Evolutionary conservation across 2,888 invertebrate genomes (phyloP), one percentile per base, ranked within the genome.

Genomic region (Eurytoma adleriae): DNA sequence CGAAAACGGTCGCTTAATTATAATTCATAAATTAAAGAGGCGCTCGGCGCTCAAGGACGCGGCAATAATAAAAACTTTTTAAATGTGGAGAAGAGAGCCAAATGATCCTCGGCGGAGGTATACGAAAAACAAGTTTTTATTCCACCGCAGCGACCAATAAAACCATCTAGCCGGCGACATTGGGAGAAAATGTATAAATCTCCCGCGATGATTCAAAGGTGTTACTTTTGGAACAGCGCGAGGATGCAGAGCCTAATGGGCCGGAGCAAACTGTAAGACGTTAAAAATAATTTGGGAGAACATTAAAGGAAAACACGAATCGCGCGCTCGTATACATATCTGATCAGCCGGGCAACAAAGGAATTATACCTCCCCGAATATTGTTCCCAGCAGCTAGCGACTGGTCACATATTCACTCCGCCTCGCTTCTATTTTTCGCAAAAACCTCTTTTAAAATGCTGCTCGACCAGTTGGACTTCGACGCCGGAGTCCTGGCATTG

Each of bases 11-110:
- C 18, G 16, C 12, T 64, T 72, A 59, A 20, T 54, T 68, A 61
- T 50, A 62, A 57, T 52, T 74, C 61, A 56, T 73, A 62, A 62
- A 64, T 69, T 67, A 62, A 40, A 79, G 54, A 74, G 50, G 20
- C 13, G 0, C 18, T 40, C 5, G 24, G 20, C 14, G 5, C 0
- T 64, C 70, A 77, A 77, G 77, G 77, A 20, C 56, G 24, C 40
- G 13, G 24, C 48, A 27, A 54, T 69, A 64, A 77, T 62, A 77
- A 77, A 24, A 76, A 69, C 5, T 13, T 76, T n/a, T 27, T 30
- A n/a, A 61, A 57, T 50, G 56, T 40, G 14, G 48, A 10, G 27
- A 54, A n/a, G 52, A 30, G 27, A 52, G 59, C 62, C 62, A 20
- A 71, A 71, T 71, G 48, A 72, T 27, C 50, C 27, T 69, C n/a